A percentile compares a stretch with the other conserved stretches of the same genome.
phyloP scores from a whole-genome alignment of 2,888 invertebrate species.

The Ariolimax columbianus region DNA sequence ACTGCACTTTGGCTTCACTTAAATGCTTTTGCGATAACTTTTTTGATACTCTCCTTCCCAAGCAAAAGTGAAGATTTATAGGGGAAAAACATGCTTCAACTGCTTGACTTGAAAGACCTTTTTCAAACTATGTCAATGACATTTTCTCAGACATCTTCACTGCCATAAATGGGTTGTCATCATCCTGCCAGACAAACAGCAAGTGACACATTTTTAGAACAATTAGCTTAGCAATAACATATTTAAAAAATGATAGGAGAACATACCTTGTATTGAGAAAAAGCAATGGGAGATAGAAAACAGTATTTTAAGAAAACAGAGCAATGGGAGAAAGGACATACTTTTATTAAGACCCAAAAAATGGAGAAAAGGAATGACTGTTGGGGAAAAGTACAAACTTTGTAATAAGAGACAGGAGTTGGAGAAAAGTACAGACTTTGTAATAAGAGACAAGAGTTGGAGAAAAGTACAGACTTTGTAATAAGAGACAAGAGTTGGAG shows the following conservation, averaged over 20 bases:
- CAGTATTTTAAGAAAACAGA: too few species aligned
- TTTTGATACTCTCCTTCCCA: neutral
- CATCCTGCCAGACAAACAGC: constrained; percentile 69
- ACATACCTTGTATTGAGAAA: neutral
- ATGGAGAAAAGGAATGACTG: too few species aligned
- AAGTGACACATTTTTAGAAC: neutral
- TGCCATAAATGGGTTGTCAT: constrained; percentile 78
- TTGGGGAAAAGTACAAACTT: too few species aligned
- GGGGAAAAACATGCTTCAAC: neutral
- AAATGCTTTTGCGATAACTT: neutral
- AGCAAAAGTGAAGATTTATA: neutral
- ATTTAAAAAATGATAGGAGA: too few species aligned
- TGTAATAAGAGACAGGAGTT: too few species aligned
- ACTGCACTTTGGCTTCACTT: too few species aligned
- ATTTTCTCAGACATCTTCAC: constrained; percentile 75
- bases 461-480: too few species aligned
- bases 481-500: too few species aligned
- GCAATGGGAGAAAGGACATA: too few species aligned
- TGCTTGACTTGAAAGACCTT: constrained; percentile 20
- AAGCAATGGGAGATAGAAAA: too few species aligned
- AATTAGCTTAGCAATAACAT: neutral
- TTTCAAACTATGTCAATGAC: constrained; percentile 57
- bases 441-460: neutral
- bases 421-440: neutral
- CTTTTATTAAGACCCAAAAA: too few species aligned